Evolutionary conservation across 2,888 invertebrate genomes (phyloP).

Genomic region (Epiblema foenella): DNA sequence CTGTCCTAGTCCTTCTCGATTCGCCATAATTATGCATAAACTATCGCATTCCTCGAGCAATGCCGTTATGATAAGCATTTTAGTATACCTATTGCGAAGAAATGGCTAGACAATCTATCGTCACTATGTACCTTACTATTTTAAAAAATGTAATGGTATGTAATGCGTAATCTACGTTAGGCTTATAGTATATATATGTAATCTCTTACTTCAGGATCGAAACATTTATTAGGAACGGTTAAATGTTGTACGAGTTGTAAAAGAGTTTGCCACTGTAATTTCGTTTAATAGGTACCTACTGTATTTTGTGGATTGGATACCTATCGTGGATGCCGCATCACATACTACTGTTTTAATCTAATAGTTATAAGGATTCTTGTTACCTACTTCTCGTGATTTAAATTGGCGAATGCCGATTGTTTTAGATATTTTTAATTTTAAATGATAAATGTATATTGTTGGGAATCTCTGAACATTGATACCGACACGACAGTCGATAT

Average conservation of each 20-base stretch:
- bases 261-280: background rate
- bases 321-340: conserved; percentile 33
- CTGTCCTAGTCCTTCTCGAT: conserved; percentile 24
- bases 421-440: conserved; percentile 36
- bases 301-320: background rate
- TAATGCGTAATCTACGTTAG: conserved; percentile 49
- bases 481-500: conserved; percentile 37
- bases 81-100: conserved; percentile 44
- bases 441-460: conserved; percentile 33
- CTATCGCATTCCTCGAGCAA: conserved; percentile 14
- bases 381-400: conserved; percentile 44
- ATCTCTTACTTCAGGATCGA: too few species aligned
- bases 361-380: conserved; percentile 41
- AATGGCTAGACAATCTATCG: conserved; percentile 53
- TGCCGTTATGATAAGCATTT: conserved; percentile 6
- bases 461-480: conserved; percentile 37
- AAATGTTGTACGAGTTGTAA: background rate
- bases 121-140: conserved; percentile 65
- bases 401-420: conserved; percentile 37
- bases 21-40: conserved; percentile 15
- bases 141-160: conserved; percentile 50
- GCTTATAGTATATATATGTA: conserved; percentile 33
- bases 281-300: background rate
- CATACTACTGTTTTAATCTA: conserved; percentile 40
- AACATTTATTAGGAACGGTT: background rate